These are phyloP conservation scores for Montipora capitata DNA, from an alignment of 92 coral and sea anemone species.

Conservation along the genomic window DNA sequence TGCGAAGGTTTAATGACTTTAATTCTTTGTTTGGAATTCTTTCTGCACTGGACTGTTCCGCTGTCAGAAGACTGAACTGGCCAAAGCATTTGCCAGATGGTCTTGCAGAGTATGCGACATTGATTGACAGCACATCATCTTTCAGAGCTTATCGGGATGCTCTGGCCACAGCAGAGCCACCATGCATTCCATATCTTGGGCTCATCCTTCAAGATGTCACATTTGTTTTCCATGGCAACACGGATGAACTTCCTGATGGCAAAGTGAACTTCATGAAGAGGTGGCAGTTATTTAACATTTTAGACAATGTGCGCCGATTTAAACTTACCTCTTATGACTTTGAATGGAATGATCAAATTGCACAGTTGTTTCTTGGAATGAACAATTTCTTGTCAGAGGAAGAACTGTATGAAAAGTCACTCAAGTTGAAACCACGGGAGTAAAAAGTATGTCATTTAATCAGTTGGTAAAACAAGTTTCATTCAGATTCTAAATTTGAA, in stretches of 20 bases:
- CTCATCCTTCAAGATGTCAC: constrained; percentile 99
- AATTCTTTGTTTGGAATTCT: constrained; percentile 95
- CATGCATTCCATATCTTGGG: constrained; percentile 98
- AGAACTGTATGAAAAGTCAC: constrained; percentile 92
- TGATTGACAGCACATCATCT: constrained; percentile 97
- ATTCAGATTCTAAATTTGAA: too few species aligned
- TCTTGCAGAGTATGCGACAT: constrained; percentile 90
- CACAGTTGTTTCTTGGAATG: constrained; percentile 90
- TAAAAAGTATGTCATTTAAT: not conserved
- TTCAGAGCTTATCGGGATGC: constrained; percentile 96
- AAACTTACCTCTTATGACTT: constrained; percentile 90
- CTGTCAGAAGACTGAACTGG: constrained; percentile 96
- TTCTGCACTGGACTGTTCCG: constrained; percentile 98
- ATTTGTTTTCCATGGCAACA: constrained; percentile 96
- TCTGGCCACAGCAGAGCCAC: constrained; percentile 86
- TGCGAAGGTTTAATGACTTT: constrained; percentile 94
- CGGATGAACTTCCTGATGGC: constrained; percentile 98
- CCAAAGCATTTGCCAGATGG: constrained; percentile 90
- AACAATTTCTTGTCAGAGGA: constrained; percentile 94
- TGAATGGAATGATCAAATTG: constrained; percentile 90
- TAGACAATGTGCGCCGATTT: constrained; percentile 94
- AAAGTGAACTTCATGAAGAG: constrained; percentile 99
- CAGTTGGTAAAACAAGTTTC: not conserved
- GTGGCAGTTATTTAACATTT: constrained; percentile 97
- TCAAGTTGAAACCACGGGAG: constrained; percentile 90